These are phyloP conservation scores for Trichogramma dendrolimi DNA, from an alignment of 2,888 invertebrate genomes.

Conservation along the genomic window DNA sequence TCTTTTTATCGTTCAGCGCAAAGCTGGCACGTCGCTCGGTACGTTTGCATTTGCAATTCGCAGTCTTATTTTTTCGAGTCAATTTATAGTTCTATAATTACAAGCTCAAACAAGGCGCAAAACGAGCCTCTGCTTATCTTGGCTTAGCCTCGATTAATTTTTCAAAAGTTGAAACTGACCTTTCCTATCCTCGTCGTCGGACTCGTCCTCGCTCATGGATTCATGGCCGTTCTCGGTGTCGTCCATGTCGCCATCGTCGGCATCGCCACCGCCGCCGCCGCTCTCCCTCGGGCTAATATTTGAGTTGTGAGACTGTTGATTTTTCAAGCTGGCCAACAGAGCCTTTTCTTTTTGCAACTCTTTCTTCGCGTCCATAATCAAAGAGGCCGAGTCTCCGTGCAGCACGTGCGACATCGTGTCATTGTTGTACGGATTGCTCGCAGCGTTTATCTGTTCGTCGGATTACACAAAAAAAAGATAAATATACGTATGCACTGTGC, in stretches of 20 bases:
- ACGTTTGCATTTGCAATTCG: too few species aligned
- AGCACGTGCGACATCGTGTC: slow-evolving; percentile 59
- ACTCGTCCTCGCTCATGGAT: slow-evolving; percentile 58
- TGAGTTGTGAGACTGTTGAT: slow-evolving; percentile 39
- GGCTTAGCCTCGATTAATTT: too few species aligned
- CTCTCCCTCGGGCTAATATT: slow-evolving; percentile 53
- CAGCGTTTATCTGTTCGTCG: slow-evolving; percentile 40
- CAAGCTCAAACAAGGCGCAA: neutral
- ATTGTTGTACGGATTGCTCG: slow-evolving; percentile 26
- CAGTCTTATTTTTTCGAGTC: neutral
- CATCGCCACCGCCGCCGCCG: slow-evolving; percentile 52
- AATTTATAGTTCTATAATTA: neutral
- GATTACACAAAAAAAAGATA: slow-evolving; percentile 5
- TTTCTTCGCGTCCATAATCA: slow-evolving; percentile 75
- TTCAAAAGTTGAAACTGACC: slow-evolving; percentile 51
- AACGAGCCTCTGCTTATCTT: neutral
- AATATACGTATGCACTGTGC: neutral
- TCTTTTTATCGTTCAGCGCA: neutral
- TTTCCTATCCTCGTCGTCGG: slow-evolving; percentile 60
- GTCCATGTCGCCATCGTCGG: slow-evolving; percentile 55
- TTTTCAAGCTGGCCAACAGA: slow-evolving; percentile 51
- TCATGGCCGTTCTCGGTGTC: slow-evolving; percentile 60
- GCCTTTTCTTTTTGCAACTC: slow-evolving; percentile 70
- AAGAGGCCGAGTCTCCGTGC: slow-evolving; percentile 57
- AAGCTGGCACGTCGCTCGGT: neutral